Evolutionary conservation across 2,888 invertebrate species (phyloP).

Genomic region (Scaptomyza cyrtandrae): DNA sequence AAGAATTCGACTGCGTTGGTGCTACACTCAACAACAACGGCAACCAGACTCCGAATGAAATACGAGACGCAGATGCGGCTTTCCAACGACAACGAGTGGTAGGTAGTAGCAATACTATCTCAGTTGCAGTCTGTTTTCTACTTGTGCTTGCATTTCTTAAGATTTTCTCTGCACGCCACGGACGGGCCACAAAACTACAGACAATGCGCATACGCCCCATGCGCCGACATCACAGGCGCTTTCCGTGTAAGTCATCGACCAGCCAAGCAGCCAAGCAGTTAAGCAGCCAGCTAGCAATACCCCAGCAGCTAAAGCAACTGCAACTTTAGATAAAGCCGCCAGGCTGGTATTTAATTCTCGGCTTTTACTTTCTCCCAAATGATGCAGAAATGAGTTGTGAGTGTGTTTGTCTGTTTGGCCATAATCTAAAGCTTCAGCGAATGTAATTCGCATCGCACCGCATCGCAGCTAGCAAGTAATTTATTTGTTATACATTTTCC

Average conservation of each 20-base stretch:
- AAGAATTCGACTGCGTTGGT: constrained; percentile 62
- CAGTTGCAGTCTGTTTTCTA: constrained; percentile 57
- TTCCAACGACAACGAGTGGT: constrained; percentile 53
- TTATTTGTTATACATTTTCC: constrained; percentile 65
- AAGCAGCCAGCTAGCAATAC: constrained; percentile 11
- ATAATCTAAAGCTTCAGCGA: constrained; percentile 44
- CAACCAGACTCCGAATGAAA: constrained; percentile 55
- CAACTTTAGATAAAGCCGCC: constrained; percentile 14
- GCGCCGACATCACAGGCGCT: constrained; percentile 35
- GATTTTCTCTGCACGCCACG: constrained; percentile 63
- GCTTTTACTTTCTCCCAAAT: constrained; percentile 81
- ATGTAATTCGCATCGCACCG: constrained; percentile 32
- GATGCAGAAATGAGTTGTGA: constrained; percentile 61
- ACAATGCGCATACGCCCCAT: constrained; percentile 76
- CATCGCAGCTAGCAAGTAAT: constrained; percentile 22
- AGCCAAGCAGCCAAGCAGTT: constrained; percentile 37
- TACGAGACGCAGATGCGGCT: constrained; percentile 60
- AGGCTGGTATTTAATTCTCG: constrained; percentile 74
- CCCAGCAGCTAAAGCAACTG: constrained; percentile 21
- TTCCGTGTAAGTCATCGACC: constrained; percentile 74
- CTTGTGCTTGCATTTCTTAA: constrained; percentile 60
- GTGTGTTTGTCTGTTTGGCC: constrained; percentile 11
- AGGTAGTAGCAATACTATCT: constrained; percentile 23
- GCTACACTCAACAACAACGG: constrained; percentile 28
- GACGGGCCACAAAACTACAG: constrained; percentile 15